These are phyloP conservation scores for Falco novaeseelandiae DNA, from an alignment of 2,797 vertebrate species.

Conservation along the genomic window DNA sequence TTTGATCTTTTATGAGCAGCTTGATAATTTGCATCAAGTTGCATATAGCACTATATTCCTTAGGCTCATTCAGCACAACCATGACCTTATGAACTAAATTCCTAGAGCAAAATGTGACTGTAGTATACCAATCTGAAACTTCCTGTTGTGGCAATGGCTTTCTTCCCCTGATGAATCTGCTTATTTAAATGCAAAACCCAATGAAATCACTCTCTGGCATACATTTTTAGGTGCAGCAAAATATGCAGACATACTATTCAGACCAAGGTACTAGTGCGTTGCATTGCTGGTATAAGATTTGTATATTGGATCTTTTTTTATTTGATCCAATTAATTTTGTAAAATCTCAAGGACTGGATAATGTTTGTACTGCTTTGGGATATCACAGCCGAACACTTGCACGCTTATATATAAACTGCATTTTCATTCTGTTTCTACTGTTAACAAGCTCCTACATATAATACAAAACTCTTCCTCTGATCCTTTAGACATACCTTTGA, in stretches of 20 bases:
- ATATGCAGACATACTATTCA: background rate
- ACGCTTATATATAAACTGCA: background rate
- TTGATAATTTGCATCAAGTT: background rate
- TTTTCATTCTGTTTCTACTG: background rate
- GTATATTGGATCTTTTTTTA: background rate
- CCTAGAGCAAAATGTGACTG: background rate
- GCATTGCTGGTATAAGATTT: background rate
- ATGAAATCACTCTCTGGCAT: background rate
- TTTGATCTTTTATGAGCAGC: background rate
- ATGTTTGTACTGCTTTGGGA: background rate
- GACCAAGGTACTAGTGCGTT: background rate
- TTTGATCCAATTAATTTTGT: background rate
- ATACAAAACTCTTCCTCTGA: background rate
- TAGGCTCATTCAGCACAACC: background rate
- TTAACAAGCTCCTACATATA: background rate
- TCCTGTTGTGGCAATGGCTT: background rate
- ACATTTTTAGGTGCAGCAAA: background rate
- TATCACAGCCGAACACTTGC: background rate
- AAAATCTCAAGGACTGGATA: background rate
- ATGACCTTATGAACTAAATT: background rate
- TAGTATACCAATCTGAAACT: background rate
- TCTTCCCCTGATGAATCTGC: background rate
- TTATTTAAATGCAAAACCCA: background rate
- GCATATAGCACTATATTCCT: background rate
- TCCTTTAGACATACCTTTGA: background rate